phyloP scores from a whole-genome alignment of 2,113 vertebrate species.

The Elgaria multicarinata region DNA sequence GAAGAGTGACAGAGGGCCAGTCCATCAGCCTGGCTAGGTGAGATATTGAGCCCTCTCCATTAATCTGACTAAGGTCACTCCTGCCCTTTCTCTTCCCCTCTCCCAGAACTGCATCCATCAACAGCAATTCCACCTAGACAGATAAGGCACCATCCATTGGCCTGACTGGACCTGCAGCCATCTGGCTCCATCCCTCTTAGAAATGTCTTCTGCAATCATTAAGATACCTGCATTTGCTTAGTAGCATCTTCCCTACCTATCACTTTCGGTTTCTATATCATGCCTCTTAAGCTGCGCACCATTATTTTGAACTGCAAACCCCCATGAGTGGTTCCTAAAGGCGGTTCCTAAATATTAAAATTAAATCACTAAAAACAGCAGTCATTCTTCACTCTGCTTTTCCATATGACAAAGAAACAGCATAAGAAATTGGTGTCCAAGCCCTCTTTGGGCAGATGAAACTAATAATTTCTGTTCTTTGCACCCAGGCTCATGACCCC shows the following conservation, averaged over 20 bases:
- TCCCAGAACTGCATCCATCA: neutral
- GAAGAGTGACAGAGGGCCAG: too few species aligned
- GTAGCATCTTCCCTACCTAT: neutral
- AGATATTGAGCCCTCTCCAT: neutral
- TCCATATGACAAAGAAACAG: neutral
- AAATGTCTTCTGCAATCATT: neutral
- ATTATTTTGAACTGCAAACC: neutral
- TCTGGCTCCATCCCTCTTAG: neutral
- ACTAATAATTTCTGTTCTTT: neutral
- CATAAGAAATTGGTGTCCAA: neutral
- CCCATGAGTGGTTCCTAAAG: neutral
- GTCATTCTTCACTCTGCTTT: neutral
- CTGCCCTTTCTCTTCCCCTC: neutral
- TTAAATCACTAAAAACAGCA: neutral
- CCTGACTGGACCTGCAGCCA: neutral
- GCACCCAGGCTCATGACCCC: too few species aligned
- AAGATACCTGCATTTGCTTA: neutral
- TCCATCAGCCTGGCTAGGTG: neutral
- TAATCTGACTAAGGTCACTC: neutral
- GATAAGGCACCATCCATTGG: neutral
- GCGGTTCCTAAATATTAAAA: neutral
- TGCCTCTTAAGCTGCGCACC: neutral
- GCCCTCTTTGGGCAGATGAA: neutral
- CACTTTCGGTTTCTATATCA: neutral
- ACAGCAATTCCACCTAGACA: neutral